Evolutionary conservation across 2,797 vertebrate genomes (phyloP), one percentile per base, ranked within the genome.

Genomic region (Peromyscus eremicus): DNA sequence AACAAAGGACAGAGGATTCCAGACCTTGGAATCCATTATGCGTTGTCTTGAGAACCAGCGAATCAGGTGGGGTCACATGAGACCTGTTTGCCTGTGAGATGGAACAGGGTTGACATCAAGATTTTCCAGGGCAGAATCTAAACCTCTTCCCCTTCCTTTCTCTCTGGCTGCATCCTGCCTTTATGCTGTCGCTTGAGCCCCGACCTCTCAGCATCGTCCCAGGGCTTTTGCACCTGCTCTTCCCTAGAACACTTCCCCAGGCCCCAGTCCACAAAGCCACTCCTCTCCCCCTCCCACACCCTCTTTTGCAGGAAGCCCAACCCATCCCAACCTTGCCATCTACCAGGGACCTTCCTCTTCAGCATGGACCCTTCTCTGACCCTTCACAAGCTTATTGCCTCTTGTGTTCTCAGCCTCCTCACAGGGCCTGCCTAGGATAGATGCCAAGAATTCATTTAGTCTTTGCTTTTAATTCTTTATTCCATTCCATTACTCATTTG

Each of bases 361-460:
- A 37, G 34, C 37, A 29, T 5, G 0, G 3, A 73, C 29, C n/a
- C 40, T n/a, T 32, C 49, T 77, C 64, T 60, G 83, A 49, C 55
- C 52, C 32, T 40, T 60, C 34, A 64, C 9, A 12, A 23, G 29
- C 32, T 7, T 7, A 55, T 8, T 60, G 12, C 12, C 0, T 6
- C 81, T 57, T 2, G 0, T 8, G 49, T 46, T n/a, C 43, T 32
- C 55, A 76, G 79, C 73, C 43, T 34, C 2, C 37, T 43, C 16
- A 9, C 37, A 25, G 27, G 60, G 64, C 29, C 88, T 66, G 29
- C 46, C 25, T 37, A 62, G 84, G 83, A 60, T 88, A 62, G 84
- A 49, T 84, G 93, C 34, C 76, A 84, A 73, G 84, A 93, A 94
- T 62, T 96, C 97, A 94, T 89, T 97, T 83, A 37, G 43, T 73